Base-by-base conservation (phyloP, 2,113 vertebrate species). In the Rhinoderma darwinii region DNA sequence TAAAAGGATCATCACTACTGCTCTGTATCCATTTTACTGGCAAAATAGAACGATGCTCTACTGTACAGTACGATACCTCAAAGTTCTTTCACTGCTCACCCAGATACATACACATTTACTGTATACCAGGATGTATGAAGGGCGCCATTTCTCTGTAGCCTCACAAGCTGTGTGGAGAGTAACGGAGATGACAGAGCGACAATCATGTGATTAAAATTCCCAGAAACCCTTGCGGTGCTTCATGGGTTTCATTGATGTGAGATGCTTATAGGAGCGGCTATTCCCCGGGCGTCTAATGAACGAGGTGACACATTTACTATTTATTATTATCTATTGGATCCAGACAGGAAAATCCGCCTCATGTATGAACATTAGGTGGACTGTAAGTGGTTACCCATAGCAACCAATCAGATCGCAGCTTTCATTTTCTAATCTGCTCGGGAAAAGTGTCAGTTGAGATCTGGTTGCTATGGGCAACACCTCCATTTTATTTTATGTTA, bases 131-230 rank as follows among this genome's bases (percentile, higher is more conserved):
- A 30, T n/a, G 22, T n/a, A 3, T 27, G 59, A 30, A 0, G 5
- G 68, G 68, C 68, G 68, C 68, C 68, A 72, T 72, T 72, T 72
- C 39, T 20, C 11, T 72, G 68, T 72, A 72, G 68, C 35, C 68
- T 37, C 15, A 4, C 1, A 59, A n/a, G 14, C 15, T 32, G 22
- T 35, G 3, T 10, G 11, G 4, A 10, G 3, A n/a, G 25, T 59
- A 66, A 15, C 61, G 15, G 30, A 35, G 63, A 35, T 8, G 30
- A 66, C 27, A 70, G 66, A 8, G 66, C 0, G 5, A 5, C 8
- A 20, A 32, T 72, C 68, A 72, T 4, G 35, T 72, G 68, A 72
- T 22, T 5, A 20, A 8, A 9, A 9, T 8, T 72, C 68, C 68
- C 68, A 72, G 32, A 39, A 72, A 10, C 5, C 68, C 11, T 14